These are phyloP conservation scores for Drosophila mimica DNA, from an alignment of 2,888 invertebrate genomes.

Conservation along the genomic window DNA sequence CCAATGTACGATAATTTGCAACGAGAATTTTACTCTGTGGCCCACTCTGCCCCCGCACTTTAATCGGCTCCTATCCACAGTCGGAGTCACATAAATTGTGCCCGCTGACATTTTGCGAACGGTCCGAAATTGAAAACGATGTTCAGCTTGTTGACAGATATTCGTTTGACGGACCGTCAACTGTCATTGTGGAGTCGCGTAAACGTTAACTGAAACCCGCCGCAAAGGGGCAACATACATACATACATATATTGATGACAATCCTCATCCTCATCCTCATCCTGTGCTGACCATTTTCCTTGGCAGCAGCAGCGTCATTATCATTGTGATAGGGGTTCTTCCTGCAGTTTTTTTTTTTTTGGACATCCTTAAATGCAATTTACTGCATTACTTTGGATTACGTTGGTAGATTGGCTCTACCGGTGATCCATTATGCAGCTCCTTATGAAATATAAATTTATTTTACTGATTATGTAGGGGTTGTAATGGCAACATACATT, in stretches of 20 bases:
- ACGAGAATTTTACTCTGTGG: slow-evolving; percentile 50
- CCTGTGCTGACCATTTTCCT: slow-evolving; percentile 34
- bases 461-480: neutral
- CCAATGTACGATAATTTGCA: slow-evolving; percentile 77
- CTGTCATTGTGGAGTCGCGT: slow-evolving; percentile 57
- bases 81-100: slow-evolving; percentile 63
- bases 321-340: slow-evolving; percentile 26
- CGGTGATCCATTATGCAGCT: slow-evolving; percentile 38
- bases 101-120: slow-evolving; percentile 59
- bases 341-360: slow-evolving; percentile 4
- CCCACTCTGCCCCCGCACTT: slow-evolving; percentile 38
- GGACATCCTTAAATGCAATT: slow-evolving; percentile 52
- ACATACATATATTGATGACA: slow-evolving; percentile 18
- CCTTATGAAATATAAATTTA: slow-evolving; percentile 18
- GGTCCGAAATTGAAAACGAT: slow-evolving; percentile 78
- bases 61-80: slow-evolving; percentile 33
- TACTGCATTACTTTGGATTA: slow-evolving; percentile 36
- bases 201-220: slow-evolving; percentile 46
- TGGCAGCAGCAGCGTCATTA: slow-evolving; percentile 35
- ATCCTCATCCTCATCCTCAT: slow-evolving; percentile 15
- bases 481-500: slow-evolving; percentile 1
- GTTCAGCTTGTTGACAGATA: slow-evolving; percentile 79
- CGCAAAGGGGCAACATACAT: slow-evolving; percentile 32
- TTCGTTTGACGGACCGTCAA: slow-evolving; percentile 79
- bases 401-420: slow-evolving; percentile 7